Evolutionary conservation across 2,888 invertebrate genomes (phyloP).

Genomic region (Himalopsyche kuldschensis): DNA sequence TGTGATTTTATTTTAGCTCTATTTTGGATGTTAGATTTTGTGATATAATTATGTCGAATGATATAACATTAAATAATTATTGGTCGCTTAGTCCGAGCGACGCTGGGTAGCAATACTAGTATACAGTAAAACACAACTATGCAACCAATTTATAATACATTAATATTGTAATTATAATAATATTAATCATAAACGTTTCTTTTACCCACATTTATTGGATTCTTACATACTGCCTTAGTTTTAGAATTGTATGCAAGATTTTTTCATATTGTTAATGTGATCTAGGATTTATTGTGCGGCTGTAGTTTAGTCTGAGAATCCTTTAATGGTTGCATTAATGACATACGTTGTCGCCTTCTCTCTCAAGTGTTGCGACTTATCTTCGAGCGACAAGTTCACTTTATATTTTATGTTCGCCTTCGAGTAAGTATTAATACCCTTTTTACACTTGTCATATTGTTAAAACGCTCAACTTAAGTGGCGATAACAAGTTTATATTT

Average conservation of each 20-base stretch:
- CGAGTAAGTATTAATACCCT: background rate
- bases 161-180: no score
- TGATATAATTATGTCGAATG: no score
- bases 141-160: no score
- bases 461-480: slow-evolving; percentile 2
- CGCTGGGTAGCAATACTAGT: no score
- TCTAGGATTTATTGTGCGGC: background rate
- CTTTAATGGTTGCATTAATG: slow-evolving; percentile 13
- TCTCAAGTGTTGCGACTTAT: background rate
- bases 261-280: background rate
- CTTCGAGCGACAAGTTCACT: background rate
- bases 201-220: no score
- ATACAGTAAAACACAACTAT: no score
- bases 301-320: background rate
- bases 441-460: slow-evolving; percentile 11
- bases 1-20: no score
- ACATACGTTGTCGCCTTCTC: slow-evolving; percentile 5
- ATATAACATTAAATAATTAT: no score
- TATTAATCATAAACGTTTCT: no score
- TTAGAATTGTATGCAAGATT: background rate
- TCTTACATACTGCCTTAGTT: no score
- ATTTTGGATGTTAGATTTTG: no score
- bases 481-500: background rate
- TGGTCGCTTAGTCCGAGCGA: no score
- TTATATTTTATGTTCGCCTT: background rate